A percentile compares a stretch with the other conserved stretches of the same genome.
These are phyloP conservation scores for Centropyge bicolor DNA, from an alignment of 2,797 vertebrate species.

Conservation along the genomic window DNA sequence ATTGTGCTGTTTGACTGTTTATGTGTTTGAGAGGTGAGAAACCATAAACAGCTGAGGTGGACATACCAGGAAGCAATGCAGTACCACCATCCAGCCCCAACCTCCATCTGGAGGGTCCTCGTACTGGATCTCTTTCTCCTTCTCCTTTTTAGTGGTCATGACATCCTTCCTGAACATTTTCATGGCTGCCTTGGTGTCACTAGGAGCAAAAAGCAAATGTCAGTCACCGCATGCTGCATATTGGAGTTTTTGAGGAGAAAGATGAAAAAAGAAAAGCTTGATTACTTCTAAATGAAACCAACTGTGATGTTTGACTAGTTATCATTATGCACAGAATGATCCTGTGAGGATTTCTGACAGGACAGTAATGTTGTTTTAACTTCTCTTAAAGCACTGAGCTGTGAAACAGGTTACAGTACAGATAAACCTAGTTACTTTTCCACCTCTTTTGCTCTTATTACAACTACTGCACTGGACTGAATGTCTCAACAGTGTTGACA, in stretches of 20 bases:
- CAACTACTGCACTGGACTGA: slow-evolving; percentile 3
- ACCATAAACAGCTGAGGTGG: background rate
- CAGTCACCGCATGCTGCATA: too few relatives aligned
- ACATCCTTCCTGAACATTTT: slow-evolving; percentile 80
- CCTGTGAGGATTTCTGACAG: background rate
- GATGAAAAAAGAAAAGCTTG: background rate
- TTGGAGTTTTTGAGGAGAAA: background rate
- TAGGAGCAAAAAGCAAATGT: slow-evolving; percentile 37
- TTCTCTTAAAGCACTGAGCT: slow-evolving; percentile 21
- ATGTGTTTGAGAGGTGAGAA: background rate
- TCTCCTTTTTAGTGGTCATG: slow-evolving; percentile 78
- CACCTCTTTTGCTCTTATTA: slow-evolving; percentile 44
- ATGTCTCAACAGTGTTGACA: slow-evolving; percentile 48
- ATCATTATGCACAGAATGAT: background rate
- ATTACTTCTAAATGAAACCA: slow-evolving; percentile 3
- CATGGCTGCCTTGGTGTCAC: slow-evolving; percentile 72
- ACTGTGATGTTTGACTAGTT: background rate
- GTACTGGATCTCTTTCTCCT: slow-evolving; percentile 72
- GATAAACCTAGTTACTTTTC: slow-evolving; percentile 47
- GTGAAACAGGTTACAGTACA: slow-evolving; percentile 46
- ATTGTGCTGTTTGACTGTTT: background rate
- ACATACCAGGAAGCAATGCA: slow-evolving; percentile 95
- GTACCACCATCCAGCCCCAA: slow-evolving; percentile 93
- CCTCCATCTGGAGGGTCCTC: slow-evolving; percentile 84
- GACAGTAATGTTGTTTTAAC: slow-evolving; percentile 4